These are phyloP conservation scores for Dicerorhinus sumatrensis DNA, from an alignment of 2,113 vertebrate genomes.

Conservation along the genomic window DNA sequence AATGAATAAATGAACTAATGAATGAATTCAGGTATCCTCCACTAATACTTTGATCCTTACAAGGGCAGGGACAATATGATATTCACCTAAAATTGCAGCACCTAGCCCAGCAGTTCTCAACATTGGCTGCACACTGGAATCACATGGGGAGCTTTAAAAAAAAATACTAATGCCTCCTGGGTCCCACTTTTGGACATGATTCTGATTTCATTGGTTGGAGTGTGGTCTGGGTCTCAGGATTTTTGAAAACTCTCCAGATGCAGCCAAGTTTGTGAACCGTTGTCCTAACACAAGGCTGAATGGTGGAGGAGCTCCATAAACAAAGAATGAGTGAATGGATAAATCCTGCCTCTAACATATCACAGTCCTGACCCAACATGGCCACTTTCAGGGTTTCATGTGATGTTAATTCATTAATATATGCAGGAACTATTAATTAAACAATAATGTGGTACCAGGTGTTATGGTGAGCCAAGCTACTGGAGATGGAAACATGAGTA, in stretches of 20 bases:
- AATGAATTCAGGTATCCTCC: background rate
- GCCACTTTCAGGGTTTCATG: background rate
- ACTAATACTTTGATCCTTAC: background rate
- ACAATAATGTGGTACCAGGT: background rate
- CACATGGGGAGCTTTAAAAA: background rate
- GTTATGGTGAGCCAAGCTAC: constrained; percentile 1
- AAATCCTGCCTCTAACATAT: background rate
- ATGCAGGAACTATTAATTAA: constrained; percentile 63
- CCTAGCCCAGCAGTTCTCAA: background rate
- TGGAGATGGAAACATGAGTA: background rate
- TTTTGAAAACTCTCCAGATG: background rate
- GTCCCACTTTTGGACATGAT: background rate
- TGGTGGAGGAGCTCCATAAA: background rate
- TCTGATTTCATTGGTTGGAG: background rate
- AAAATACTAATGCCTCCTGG: background rate
- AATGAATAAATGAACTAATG: background rate
- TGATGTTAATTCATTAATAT: constrained; percentile 64
- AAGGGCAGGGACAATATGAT: background rate
- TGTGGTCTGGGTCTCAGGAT: background rate
- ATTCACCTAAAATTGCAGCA: background rate
- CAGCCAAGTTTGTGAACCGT: background rate
- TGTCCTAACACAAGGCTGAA: background rate
- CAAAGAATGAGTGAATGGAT: background rate
- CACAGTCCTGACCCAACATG: background rate
- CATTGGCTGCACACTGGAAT: background rate